Base-by-base conservation (phyloP, 2,888 invertebrate species). In the Agrotis segetum region DNA sequence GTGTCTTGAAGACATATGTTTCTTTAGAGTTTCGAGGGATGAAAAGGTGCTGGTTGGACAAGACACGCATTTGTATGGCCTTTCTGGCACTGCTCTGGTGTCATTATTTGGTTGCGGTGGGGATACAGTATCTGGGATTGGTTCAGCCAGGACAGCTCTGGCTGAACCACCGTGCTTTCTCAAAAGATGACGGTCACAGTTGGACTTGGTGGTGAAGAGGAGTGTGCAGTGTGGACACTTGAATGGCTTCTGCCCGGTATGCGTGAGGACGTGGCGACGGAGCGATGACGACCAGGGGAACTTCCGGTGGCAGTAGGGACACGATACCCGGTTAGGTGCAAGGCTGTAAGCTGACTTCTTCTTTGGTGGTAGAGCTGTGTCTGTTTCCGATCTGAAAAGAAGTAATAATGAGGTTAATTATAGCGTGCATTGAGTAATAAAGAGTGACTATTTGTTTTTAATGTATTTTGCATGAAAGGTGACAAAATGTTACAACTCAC, bases 261-360 rank as follows among this genome's bases (percentile, higher is more conserved):
- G 99, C 0, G 99, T 99, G 9, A 99, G 95, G 50, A 99, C 98
- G 92, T 99, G 99, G 14, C 99, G 97, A n/a, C 99, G 97, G 40
- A 99, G 96, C 0, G 99, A 99, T 44, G 99, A 99, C 0, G 98
- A 98, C 99, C 99, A 99, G 0, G 99, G 99, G 93, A 99, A 99
- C 90, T 99, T 98, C 53, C 99, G 97, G 86, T 98, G 97, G 93
- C 99, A 99, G 89, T 98, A 99, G 0, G 99, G 99, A 87, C 99
- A 99, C 61, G 98, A 98, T 1, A 99, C 99, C 34, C 99, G 97
- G 92, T 99, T 99, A 0, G 99, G 99, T 0, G 99, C 99, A 88
- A 99, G 97, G 62, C 99, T 99, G 92, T 99, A 99, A 0, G 99
- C 99, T 17, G 99, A 99, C 87, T 99, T 98, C 93, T 99, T 99